Conservation (phyloP, 1,140 invertebrate genomes). For the Macrocentrus cingulum region DNA sequence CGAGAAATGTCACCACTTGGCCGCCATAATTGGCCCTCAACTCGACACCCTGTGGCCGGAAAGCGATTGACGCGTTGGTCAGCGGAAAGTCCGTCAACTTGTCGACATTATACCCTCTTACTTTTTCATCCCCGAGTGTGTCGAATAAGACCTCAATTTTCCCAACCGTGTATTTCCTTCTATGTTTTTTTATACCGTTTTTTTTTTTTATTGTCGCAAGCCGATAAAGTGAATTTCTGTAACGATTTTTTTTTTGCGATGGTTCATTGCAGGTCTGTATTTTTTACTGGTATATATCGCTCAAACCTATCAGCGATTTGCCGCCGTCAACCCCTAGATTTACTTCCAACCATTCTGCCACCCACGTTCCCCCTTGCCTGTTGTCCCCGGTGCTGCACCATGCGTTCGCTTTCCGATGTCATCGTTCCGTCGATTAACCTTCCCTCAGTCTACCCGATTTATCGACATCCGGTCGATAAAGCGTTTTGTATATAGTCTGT, state of each 20-base stretch:
- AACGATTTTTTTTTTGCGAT: too few relatives aligned
- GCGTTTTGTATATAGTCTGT: slow-evolving; percentile 27
- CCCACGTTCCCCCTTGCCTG: slow-evolving; percentile 1
- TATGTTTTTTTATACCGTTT: too few relatives aligned
- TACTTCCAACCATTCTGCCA: slow-evolving; percentile 11
- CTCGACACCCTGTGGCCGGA: slow-evolving; percentile 10
- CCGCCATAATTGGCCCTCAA: slow-evolving; percentile 14
- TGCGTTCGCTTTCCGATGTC: slow-evolving; percentile 17
- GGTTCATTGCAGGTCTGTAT: too few relatives aligned
- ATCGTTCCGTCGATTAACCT: slow-evolving; percentile 30
- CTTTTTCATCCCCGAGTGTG: background rate
- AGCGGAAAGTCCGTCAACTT: too few relatives aligned
- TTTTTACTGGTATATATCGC: too few relatives aligned
- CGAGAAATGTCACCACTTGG: slow-evolving; percentile 8
- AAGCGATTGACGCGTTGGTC: slow-evolving; percentile 9
- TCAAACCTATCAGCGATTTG: background rate
- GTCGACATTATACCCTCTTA: background rate
- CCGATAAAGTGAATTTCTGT: too few relatives aligned
- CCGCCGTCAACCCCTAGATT: slow-evolving; percentile 15
- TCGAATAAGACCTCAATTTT: too few relatives aligned
- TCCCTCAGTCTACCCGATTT: slow-evolving; percentile 7
- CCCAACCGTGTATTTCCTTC: too few relatives aligned
- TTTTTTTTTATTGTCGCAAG: too few relatives aligned
- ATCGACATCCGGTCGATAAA: slow-evolving; percentile 23
- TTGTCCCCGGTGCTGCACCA: background rate